Base-by-base conservation (phyloP, 2,113 vertebrate genomes). In the Mesocricetus auratus region DNA sequence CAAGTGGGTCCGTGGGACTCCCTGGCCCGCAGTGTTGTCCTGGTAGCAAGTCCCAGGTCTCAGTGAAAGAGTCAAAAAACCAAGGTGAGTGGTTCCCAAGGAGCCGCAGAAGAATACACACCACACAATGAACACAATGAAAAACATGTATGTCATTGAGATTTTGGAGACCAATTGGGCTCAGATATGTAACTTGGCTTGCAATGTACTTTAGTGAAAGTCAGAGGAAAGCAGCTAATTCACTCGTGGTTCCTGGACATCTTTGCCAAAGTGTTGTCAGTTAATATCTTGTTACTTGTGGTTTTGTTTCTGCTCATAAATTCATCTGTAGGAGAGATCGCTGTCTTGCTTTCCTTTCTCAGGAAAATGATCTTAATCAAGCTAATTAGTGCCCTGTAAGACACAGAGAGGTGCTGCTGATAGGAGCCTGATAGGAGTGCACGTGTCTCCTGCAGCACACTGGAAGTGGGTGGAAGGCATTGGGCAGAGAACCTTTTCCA, bases 241-340 rank as follows among this genome's bases (percentile, higher is more conserved):
- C 79, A 74, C 26, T 7, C 2, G 29, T 47, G 47, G 22, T 56
- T 69, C 31, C 56, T 75, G 9, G 47, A 68, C 47, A 66, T 56
- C 26, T 33, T 79, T 91, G 86, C 22, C 12, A 17, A 24, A 15
- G 82, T 39, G 50, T 81, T 5, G 3, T 26, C n/a, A 50, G 5
- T 90, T 68, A 56, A 36, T 60, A 21, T 68, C 85, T 91, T 69
- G 33, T 81, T 71, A 26, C 45, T 58, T 69, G 6, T 68, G 24
- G 22, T 39, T 75, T 56, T 47, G 50, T 79, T 97, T 86, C 83
- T 91, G 87, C 47, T 71, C 89, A 47, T 68, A 69, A 33, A 69
- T 89, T 86, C 33, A 5, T 91, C 56, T 75, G 91, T 89, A 74
- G 60, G 86, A 47, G 36, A 86, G 16, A 82, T 42, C 53, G 50